phyloP scores from a whole-genome alignment of 2,888 invertebrate species.

The Nymphalis urticae region DNA sequence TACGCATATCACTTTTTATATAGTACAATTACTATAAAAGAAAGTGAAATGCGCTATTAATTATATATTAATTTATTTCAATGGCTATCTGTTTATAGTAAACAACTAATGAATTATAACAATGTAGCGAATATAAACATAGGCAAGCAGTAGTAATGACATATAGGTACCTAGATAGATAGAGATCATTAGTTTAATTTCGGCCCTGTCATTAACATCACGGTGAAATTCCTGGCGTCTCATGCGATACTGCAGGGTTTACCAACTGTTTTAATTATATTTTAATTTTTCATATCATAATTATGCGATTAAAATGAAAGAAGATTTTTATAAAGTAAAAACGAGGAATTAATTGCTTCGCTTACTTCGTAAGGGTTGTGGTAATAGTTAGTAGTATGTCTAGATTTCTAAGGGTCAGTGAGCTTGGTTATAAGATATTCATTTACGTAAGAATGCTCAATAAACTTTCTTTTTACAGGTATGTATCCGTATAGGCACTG shows the following conservation, averaged over 20 bases:
- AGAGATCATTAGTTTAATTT: constrained; percentile 36
- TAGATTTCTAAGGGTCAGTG: too few species aligned
- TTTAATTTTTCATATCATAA: neutral
- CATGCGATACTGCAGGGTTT: constrained; percentile 47
- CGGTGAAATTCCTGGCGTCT: constrained; percentile 58
- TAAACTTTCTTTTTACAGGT: too few species aligned
- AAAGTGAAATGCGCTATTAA: too few species aligned
- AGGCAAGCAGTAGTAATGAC: constrained; percentile 34
- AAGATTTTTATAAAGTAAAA: neutral
- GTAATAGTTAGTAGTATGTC: neutral
- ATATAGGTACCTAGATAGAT: constrained; percentile 14
- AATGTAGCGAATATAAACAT: constrained; percentile 24
- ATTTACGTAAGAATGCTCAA: too few species aligned
- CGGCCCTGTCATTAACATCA: constrained; percentile 61
- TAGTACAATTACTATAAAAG: too few species aligned
- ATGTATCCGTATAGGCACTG: too few species aligned
- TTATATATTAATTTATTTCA: too few species aligned
- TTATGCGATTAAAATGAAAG: neutral
- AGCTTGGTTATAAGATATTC: too few species aligned
- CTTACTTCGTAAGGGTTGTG: neutral
- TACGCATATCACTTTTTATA: too few species aligned
- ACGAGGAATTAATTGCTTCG: neutral
- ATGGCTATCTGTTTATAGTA: constrained; percentile 3
- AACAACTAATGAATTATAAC: constrained; percentile 17
- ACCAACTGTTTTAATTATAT: constrained; percentile 45